Base-by-base conservation (phyloP, 1,140 invertebrate species). In the Cardiocondyla obscurior region DNA sequence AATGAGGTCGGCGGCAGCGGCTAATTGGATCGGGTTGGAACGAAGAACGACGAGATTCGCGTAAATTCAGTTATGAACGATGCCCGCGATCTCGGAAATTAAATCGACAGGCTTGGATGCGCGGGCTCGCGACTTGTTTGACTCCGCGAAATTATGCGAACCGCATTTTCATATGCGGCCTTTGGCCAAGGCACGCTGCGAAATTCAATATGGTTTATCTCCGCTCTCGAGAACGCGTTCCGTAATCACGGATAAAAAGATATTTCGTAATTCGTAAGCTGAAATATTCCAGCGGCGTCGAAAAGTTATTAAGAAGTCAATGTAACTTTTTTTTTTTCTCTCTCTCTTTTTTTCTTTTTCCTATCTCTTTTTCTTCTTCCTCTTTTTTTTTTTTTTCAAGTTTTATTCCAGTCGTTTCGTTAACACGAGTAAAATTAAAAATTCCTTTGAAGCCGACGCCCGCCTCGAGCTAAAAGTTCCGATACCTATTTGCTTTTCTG, bases 21-120 rank as follows among this genome's bases (percentile, higher is more conserved):
- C 42, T 76, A 76, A 76, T 76, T 64, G 73, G 12, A 76, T 76
- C 73, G 19, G 7, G n/a, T n/a, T 46, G 30, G 44, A 58, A 33
- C 3, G 51, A 36, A 51, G 65, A 69, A 33, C n/a, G 72, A 33
- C 36, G 72, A 74, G 55, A 74, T 62, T 76, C 58, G 42, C 53
- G 53, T 36, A 64, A 76, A 76, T 46, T 49, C 73, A 19, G 22
- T 76, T 76, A 64, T 25, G 58, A 76, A n/a, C 36, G 16, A n/a
- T 25, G 36, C n/a, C 39, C 14, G 73, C 30, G 30, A 76, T 64
- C 73, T 64, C 39, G 19, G 39, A 60, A 44, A 49, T 76, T 76
- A 76, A 64, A 49, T 76, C 57, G 39, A 6, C 39, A 44, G 22
- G 25, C 42, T 46, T 12, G 19, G 4, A 49, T 6, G 22, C 25